Base-by-base conservation (phyloP, 1,140 invertebrate genomes). In the Microplitis demolitor region DNA sequence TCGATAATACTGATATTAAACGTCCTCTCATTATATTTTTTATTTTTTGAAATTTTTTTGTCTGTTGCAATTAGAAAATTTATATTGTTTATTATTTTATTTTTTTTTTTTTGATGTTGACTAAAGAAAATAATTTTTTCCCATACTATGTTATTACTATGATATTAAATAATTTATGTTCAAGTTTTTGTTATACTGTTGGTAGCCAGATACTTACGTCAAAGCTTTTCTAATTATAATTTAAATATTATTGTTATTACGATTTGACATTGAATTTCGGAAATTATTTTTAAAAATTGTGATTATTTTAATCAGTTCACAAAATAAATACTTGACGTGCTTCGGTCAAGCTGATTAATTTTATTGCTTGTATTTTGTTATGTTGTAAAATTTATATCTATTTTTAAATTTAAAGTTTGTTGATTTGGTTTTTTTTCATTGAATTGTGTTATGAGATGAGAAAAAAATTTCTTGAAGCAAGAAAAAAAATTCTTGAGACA, bases 151-250 rank as follows among this genome's bases (percentile, higher is more conserved):
- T 68, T 68, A 31, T 58, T 69, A 9, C 9, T 33, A 35, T 37
- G 16, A 37, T 69, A 13, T 11, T 11, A 61, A 54, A 73, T 71
- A 45, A 11, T 45, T 9, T 76, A 68, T 74, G 74, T 76, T 76
- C 71, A 76, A 69, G 63, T 74, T 76, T 70, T 63, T 70, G 39
- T 70, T 62, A 9, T 33, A 34, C 62, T 4, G 50, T 70, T 53
- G 11, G 37, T 62, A 75, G 51, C 39, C 9, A 62, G 34, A 56
- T 60, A 66, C 35, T 69, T 70, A 54, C 13, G 13, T 54, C 53
- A 11, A 60, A 70, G 45, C 37, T 35, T 24, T n/a, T 66, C 39
- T 4, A 51, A 51, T 70, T 61, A n/a, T 70, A 24, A 31, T 13
- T 70, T 35, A 62, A 39, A 14, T 45, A 11, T 45, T 45, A 39